Evolutionary conservation across 1,140 invertebrate species (phyloP).

Genomic region (Ladona fulva): DNA sequence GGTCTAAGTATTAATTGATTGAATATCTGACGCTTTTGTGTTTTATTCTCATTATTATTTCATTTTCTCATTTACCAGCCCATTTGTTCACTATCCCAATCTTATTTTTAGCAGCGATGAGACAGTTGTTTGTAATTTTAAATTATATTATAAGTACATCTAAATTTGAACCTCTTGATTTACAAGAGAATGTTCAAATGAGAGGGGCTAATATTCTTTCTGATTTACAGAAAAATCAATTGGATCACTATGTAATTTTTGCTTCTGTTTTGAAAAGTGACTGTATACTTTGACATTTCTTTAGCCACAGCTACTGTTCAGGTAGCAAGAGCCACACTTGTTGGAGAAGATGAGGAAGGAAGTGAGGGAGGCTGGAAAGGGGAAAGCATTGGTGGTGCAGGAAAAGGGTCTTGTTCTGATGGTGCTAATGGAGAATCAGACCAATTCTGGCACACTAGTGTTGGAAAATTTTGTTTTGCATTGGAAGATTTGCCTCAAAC

Average conservation of each 20-base stretch:
- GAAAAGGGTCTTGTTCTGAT: constrained; percentile 20
- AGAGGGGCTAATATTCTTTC: not conserved
- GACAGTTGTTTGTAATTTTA: no score
- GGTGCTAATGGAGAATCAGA: constrained; percentile 32
- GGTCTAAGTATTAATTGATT: no score
- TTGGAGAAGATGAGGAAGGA: constrained; percentile 45
- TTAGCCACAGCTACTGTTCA: constrained; percentile 50
- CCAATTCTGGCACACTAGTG: constrained; percentile 82
- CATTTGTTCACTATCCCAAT: no score
- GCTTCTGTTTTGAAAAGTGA: not conserved
- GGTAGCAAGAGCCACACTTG: constrained; percentile 54
- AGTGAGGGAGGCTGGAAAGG: not conserved
- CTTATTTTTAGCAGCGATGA: no score
- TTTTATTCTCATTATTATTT: no score
- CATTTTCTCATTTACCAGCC: no score
- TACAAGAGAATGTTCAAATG: no score
- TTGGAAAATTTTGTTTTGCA: constrained; percentile 84
- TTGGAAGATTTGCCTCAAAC: constrained; percentile 88
- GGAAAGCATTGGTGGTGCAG: constrained; percentile 12
- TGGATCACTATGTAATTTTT: no score
- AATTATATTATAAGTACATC: no score
- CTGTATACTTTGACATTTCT: constrained; percentile 19
- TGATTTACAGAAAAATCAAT: not conserved
- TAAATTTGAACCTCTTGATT: no score
- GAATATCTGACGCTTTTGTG: no score